Base-by-base conservation (phyloP, 2,888 invertebrate genomes). In the Mystacides longicornis region DNA sequence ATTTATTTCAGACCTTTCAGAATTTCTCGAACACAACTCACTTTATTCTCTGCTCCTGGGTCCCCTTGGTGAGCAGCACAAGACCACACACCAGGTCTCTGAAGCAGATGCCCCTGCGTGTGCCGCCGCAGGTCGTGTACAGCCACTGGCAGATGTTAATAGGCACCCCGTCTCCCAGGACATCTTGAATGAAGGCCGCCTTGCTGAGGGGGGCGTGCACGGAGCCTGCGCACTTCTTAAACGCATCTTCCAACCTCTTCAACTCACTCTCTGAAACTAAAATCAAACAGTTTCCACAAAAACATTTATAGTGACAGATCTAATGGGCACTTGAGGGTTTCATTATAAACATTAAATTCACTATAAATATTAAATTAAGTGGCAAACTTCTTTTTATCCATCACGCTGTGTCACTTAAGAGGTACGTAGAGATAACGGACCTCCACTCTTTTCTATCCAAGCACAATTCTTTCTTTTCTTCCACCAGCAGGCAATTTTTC, bases 141-240 rank as follows among this genome's bases (percentile, higher is more conserved):
- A 93, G 74, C 75, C 87, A 83, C 75, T 93, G 91, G 1, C 90
- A 89, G 48, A 93, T 83, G 63, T 85, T 82, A 51, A 76, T 70
- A 2, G 93, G 93, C 20, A 93, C 90, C 51, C 89, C 87, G 70
- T 93, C 92, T 64, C 92, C 90, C 57, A 93, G 75, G 52, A 93
- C 92, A 73, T 93, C 90, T 67, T 85, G 84, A 54, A 86, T 83
- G 71, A 94, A 93, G 45, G 86, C 83, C 66, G 82, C 82, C 65
- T 87, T 83, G 65, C 85, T 85, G 67, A 90, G 77, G 55, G 81
- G 80, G 21, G 83, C 84, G 18, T 55, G 54, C 67, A 79, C 81
- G 58, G 83, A 77, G 58, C 87, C 87, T 54, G 90, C 86, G 64
- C 88, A 83, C 67, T 89, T 81, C 69, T 91, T 91, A 71, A 92